Conservation (phyloP, 2,888 invertebrate species). For the Chaetoderma sp. region DNA sequence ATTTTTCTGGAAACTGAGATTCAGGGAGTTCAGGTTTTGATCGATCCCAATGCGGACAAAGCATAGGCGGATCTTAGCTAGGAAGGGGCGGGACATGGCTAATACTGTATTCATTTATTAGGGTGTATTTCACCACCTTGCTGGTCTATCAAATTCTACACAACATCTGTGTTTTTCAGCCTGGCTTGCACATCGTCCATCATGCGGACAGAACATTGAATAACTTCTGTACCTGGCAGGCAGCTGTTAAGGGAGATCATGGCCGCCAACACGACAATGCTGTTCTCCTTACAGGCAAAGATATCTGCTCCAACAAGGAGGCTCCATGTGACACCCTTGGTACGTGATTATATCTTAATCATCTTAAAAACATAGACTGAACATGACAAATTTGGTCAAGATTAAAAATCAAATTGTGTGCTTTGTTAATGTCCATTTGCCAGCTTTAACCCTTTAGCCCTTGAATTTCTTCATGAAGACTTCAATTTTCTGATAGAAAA, state of each 20-base stretch:
- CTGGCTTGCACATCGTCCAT: conserved; percentile 56
- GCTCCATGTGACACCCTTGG: conserved; percentile 67
- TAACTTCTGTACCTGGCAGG: conserved; percentile 67
- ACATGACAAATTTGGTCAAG: too few species aligned
- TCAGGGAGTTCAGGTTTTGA: too few species aligned
- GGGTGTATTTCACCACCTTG: too few species aligned
- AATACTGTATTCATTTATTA: too few species aligned
- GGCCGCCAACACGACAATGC: conserved; percentile 65
- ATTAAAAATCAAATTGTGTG: too few species aligned
- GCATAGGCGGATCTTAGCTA: too few species aligned
- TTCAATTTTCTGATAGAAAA: neutral
- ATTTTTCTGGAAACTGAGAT: too few species aligned
- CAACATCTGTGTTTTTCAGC: too few species aligned
- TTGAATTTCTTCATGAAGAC: neutral
- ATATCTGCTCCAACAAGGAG: conserved; percentile 65
- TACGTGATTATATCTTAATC: conserved; percentile 24
- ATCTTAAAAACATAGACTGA: neutral
- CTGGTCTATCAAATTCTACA: too few species aligned
- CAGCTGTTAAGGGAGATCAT: conserved; percentile 55
- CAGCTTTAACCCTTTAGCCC: too few species aligned
- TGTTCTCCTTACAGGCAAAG: conserved; percentile 61
- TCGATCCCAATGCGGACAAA: too few species aligned
- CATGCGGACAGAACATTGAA: conserved; percentile 63
- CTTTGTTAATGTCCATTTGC: neutral
- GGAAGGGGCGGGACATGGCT: too few species aligned